These are phyloP conservation scores for Uria aalge DNA, from an alignment of 2,113 vertebrate genomes.

Conservation along the genomic window DNA sequence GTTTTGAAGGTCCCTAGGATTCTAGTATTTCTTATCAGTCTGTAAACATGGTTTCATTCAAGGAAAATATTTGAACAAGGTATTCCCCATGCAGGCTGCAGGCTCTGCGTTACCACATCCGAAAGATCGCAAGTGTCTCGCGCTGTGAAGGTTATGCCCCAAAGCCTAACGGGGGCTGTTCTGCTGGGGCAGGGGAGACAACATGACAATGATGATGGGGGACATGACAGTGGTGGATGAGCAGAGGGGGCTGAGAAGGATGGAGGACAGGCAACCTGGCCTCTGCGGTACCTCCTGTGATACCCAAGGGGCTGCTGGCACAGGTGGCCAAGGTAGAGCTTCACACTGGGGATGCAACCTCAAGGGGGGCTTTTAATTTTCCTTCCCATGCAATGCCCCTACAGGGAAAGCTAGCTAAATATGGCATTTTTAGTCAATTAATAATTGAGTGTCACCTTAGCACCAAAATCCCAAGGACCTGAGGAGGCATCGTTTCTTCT, in stretches of 20 bases:
- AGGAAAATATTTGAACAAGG: slow-evolving; percentile 31
- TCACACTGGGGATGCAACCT: not conserved
- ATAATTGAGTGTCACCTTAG: not conserved
- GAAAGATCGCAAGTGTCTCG: not conserved
- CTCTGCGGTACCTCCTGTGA: not conserved
- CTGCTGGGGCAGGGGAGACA: not conserved
- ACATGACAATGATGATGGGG: fast-evolving
- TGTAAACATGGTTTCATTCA: not conserved
- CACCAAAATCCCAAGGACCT: not conserved
- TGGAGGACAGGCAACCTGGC: not conserved
- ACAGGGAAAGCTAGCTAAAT: not conserved
- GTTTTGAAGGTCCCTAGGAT: not conserved
- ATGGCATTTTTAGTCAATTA: not conserved
- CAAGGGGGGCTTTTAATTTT: not conserved
- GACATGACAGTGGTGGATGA: not conserved
- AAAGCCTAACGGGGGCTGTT: not conserved
- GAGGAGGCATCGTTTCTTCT: not conserved
- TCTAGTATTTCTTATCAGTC: slow-evolving; percentile 26
- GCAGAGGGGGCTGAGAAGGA: not conserved
- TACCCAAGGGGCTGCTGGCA: not conserved
- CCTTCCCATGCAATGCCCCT: not conserved
- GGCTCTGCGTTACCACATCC: not conserved
- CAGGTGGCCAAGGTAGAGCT: not conserved
- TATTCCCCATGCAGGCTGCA: not conserved
- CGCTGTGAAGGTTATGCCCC: fast-evolving